Base-by-base conservation (phyloP, 2,797 vertebrate genomes). In the Eremophila alpestris region DNA sequence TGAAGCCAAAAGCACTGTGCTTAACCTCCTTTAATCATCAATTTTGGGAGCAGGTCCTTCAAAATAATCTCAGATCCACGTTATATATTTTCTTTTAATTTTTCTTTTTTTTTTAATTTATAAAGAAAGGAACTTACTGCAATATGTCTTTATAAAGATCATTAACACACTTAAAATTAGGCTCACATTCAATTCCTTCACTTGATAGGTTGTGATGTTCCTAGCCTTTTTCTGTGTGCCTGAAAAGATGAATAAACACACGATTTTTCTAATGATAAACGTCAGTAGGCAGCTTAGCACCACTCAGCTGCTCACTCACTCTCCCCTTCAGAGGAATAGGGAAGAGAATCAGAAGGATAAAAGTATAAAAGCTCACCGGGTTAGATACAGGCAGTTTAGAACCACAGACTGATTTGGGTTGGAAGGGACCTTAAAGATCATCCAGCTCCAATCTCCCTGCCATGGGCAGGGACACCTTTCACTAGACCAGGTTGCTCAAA, bases 21-120 rank as follows among this genome's bases (percentile, higher is more conserved):
- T 92, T 87, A 63, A 58, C 49, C 45, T 92, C 64, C 67, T 84
- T 82, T 89, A 95, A 95, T 76, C 74, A 91, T 36, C 54, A 87
- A 23, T 80, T 93, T 68, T 70, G 43, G 68, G 67, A 94, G 17
- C 13, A 74, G n/a, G 62, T 40, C 36, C 36, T 94, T 62, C 75
- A 67, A 76, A 87, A 19, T 54, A 87, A 79, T 84, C 38, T 64
- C 59, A 78, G 36, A 83, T 20, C 2, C n/a, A 36, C 45, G 17
- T 11, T 49, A 18, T 23, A 17, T 3, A 45, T 40, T 75, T 14
- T 24, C 43, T 48, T 65, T 73, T 41, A 15, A 36, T 23, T 41
- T 64, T 68, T 73, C 32, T 12, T 20, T 46, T 36, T 62, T 32
- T 59, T 55, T 65, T 3, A 13, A 40, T 69, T 82, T 76, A 46